Evolutionary conservation across 2,888 invertebrate species (phyloP), one percentile per base, ranked within the genome.

Genomic region (Linyphia triangularis): DNA sequence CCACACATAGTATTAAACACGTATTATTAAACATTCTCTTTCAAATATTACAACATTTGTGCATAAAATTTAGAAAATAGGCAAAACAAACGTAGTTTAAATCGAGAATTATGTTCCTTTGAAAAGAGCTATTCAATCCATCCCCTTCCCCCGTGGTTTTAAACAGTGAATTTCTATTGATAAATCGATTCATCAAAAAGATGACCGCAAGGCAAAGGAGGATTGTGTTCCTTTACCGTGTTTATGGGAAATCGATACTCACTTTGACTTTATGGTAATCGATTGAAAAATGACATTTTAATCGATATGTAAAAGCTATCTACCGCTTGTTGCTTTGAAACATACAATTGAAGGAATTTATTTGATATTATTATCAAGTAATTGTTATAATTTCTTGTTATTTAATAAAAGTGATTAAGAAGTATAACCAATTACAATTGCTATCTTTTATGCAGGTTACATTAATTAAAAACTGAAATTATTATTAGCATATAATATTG

Each of bases 201-300:
- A 77, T 84, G 84, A 84, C 84, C 84, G 75, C 67, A 67, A 84
- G 75, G 75, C 57, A 63, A 57, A 73, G 65, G 51, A 73, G 30
- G 57, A 43, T 2, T 43, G 16, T 40, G 0, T 37, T 30, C 61
- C 75, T 84, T 84, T 77, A 37, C 57, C 65, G 67, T 57, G 33
- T 19, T 40, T 75, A 84, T 84, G 59, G 84, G 75, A 84, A 84
- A 84, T 84, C 84, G 75, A 84, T 84, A 77, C 67, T 75, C 75
- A 65, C 70, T 84, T 77, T 67, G 75, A 67, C 65, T 73, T 57
- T 30, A 40, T 9, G 13, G 57, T 70, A 83, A 84, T 84, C 84
- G 75, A 84, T 84, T 43, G 63, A 73, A 16, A 43, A 43, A 51
- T 28, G 37, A n/a, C 16, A 67, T 83, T 67, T 79, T 30, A 65